Base-by-base conservation (phyloP, 2,113 vertebrate species). In the Gorsachius goisagi region DNA sequence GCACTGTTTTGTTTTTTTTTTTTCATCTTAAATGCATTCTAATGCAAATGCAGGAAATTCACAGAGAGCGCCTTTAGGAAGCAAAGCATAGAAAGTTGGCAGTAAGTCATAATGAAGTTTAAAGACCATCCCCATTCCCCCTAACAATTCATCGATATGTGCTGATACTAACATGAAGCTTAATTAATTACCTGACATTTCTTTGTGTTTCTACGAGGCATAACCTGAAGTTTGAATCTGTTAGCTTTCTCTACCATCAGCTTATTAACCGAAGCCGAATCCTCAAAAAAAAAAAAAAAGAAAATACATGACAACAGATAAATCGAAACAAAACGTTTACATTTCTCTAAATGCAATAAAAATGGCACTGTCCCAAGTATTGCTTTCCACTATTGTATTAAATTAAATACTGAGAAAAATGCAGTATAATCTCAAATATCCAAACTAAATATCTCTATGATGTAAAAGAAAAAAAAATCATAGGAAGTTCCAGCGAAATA, bases 21-120 rank as follows among this genome's bases (percentile, higher is more conserved):
- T 97, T 97, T 95, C 90, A 88, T 97, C 89, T 96, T 96, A 97
- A 97, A 97, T 41, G 93, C 92, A 98, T 98, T 98, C 94, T 98
- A 90, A 98, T 98, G 98, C 97, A 98, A 98, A 98, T 98, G 50
- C 30, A 33, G 92, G 87, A 96, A 96, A 97, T 97, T 96, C 97
- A 67, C 93, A 96, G 93, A 90, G 89, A 85, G 86, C 49, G 96
- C 85, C 89, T 97, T 97, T 97, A 97, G 97, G 95, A 97, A 97
- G 95, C 74, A 97, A 91, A 97, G 97, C 85, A 64, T 94, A 97
- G 94, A 96, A 98, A 98, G 97, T 98, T 98, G 97, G 88, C 85
- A 88, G 60, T 93, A 97, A 97, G 95, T 96, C 94, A 95, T 88
- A 94, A 92, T 75, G 95, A 97, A 98, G 96, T 98, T 98, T 96